Conservation (phyloP, 1,140 invertebrate species). For the Polyergus mexicanus region DNA sequence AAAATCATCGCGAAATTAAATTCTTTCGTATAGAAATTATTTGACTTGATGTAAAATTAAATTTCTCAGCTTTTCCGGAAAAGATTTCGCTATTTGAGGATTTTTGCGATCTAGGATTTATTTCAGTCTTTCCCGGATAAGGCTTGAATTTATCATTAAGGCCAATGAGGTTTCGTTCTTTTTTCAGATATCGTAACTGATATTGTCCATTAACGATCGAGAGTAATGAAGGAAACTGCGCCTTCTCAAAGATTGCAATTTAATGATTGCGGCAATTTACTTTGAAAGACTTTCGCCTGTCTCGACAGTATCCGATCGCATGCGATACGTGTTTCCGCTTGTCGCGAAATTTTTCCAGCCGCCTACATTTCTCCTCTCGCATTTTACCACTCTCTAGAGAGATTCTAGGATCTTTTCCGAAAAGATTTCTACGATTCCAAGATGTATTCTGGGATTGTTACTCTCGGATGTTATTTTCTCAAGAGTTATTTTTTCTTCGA, state of each 20-base stretch:
- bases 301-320: neutral
- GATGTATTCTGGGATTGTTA: neutral
- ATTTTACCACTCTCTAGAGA: neutral
- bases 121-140: neutral
- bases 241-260: constrained; percentile 32
- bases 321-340: constrained; percentile 10
- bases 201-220: constrained; percentile 17
- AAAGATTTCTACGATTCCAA: neutral
- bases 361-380: neutral
- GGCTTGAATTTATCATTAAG: constrained; percentile 26
- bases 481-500: too few relatives aligned
- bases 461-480: neutral
- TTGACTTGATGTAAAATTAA: neutral
- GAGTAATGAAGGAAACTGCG: neutral
- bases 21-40: neutral
- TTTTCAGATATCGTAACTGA: constrained; percentile 31
- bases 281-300: constrained; percentile 39
- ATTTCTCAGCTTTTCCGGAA: neutral
- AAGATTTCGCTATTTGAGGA: neutral
- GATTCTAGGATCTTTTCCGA: neutral
- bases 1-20: neutral
- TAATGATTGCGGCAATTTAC: constrained; percentile 46
- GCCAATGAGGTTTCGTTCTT: neutral
- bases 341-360: neutral
- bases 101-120: constrained; percentile 6